A percentile compares a stretch with the other conserved stretches of the same genome.
These are phyloP conservation scores for Rhizoglyphus robini DNA, from an alignment of 1,140 invertebrate genomes.

Conservation along the genomic window DNA sequence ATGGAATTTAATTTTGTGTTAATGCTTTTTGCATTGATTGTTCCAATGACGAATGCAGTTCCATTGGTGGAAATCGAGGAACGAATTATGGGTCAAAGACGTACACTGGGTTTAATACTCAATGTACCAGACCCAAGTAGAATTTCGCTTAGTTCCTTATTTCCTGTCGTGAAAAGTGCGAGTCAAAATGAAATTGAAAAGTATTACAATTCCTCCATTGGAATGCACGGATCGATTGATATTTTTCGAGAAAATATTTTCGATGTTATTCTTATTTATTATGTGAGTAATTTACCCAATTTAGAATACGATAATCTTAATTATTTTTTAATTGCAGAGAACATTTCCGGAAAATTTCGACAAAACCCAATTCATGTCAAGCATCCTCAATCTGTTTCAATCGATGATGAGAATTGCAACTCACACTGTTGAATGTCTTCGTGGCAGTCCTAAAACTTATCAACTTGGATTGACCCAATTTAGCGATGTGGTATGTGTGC, in stretches of 20 bases:
- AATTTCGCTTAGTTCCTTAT: no score
- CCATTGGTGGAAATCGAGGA: no score
- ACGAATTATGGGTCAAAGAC: no score
- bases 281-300: background rate
- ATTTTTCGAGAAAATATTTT: background rate
- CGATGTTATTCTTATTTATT: background rate
- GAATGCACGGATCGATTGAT: no score
- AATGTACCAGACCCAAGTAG: no score
- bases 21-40: no score
- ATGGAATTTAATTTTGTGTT: no score
- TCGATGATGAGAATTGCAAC: background rate
- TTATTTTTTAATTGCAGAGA: background rate
- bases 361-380: background rate
- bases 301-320: background rate
- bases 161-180: no score
- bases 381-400: background rate
- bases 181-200: no score
- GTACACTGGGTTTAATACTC: no score
- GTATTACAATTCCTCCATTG: no score
- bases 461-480: conserved; percentile 9
- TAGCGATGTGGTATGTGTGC: background rate
- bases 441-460: background rate
- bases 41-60: no score
- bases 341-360: conserved; percentile 13
- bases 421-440: background rate